Evolutionary conservation across 2,113 vertebrate species (phyloP).

Genomic region (Pavo muticus): DNA sequence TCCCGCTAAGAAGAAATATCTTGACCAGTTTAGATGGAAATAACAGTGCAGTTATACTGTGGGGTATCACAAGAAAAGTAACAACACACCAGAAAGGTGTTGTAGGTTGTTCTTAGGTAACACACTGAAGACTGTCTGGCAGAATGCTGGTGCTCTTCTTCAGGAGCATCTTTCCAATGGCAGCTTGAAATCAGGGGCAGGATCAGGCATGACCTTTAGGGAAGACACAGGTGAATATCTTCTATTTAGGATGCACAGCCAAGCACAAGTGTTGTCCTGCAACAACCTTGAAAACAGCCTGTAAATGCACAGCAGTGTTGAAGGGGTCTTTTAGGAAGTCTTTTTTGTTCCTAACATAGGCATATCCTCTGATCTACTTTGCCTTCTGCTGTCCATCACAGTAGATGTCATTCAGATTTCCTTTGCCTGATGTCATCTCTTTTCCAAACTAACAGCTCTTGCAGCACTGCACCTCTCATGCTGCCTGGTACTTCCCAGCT

Average conservation of each 20-base stretch:
- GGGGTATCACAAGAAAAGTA: background rate
- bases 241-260: background rate
- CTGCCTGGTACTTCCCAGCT: background rate
- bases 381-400: background rate
- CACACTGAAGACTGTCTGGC: background rate
- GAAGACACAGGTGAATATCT: background rate
- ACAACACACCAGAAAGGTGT: background rate
- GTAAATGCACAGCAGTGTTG: background rate
- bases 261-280: background rate
- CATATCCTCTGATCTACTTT: background rate
- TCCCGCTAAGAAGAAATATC: background rate
- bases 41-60: background rate
- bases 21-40: background rate
- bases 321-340: background rate
- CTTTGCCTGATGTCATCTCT: background rate
- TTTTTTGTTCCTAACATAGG: rapidly evolving
- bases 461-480: background rate
- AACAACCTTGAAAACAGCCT: background rate
- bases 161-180: background rate
- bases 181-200: background rate
- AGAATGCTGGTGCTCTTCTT: background rate
- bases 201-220: background rate
- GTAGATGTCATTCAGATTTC: background rate
- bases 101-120: background rate
- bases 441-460: background rate